Conservation (phyloP, 2,888 invertebrate genomes). For the Sarcophaga carnaria region DNA sequence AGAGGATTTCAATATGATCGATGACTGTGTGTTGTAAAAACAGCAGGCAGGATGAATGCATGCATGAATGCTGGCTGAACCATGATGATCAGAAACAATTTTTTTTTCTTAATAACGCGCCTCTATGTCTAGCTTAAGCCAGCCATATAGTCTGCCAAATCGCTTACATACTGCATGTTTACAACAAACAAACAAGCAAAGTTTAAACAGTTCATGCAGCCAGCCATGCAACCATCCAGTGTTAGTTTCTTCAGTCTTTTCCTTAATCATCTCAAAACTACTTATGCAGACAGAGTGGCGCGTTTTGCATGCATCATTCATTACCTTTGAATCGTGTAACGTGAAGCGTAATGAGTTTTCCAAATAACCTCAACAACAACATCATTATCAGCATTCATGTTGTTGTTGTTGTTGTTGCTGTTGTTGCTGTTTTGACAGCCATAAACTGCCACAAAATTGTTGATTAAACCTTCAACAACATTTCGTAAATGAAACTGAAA, state of each 20-base stretch:
- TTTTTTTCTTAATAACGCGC: slow-evolving; percentile 43
- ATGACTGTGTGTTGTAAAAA: slow-evolving; percentile 41
- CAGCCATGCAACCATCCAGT: slow-evolving; percentile 16
- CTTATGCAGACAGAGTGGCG: slow-evolving; percentile 28
- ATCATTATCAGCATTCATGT: too few species aligned
- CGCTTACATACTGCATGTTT: too few species aligned
- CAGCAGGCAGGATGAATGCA: slow-evolving; percentile 56
- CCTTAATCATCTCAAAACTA: too few species aligned
- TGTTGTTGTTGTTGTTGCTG: slow-evolving; percentile 5
- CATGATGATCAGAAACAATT: slow-evolving; percentile 13
- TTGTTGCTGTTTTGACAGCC: slow-evolving; percentile 53
- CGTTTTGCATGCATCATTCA: too few species aligned
- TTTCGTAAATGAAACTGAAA: too few species aligned
- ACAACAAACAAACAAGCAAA: too few species aligned
- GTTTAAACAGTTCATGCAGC: not conserved
- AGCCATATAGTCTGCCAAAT: not conserved
- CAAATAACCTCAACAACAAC: too few species aligned
- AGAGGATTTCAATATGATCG: slow-evolving; percentile 35
- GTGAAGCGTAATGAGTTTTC: too few species aligned
- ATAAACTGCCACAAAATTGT: slow-evolving; percentile 34
- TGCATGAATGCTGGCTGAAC: slow-evolving; percentile 17
- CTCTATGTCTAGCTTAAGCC: slow-evolving; percentile 58
- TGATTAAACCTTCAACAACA: slow-evolving; percentile 49
- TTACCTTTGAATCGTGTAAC: too few species aligned
- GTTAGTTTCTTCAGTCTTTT: too few species aligned